These are phyloP conservation scores for Hyphantria cunea DNA, from an alignment of 1,140 invertebrate genomes.

Conservation along the genomic window DNA sequence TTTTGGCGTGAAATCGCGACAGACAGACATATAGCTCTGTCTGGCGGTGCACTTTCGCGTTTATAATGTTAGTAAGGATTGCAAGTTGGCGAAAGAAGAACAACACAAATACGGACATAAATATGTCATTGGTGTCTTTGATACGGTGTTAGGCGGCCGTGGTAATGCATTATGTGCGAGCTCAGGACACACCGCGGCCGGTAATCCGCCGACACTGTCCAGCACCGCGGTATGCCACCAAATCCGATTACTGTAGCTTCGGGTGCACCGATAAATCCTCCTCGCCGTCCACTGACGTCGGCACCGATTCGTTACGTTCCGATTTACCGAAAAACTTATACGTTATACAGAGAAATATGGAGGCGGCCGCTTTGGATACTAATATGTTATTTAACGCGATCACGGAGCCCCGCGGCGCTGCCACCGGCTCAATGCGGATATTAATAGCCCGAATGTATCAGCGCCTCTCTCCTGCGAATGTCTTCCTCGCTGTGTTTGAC, in stretches of 20 bases:
- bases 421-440: conserved; percentile 67
- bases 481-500: conserved; percentile 44
- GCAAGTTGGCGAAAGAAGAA: too few species aligned
- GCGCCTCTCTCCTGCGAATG: conserved; percentile 49
- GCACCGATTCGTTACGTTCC: conserved; percentile 63
- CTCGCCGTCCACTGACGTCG: conserved; percentile 59
- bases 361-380: conserved; percentile 67
- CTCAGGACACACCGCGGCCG: not conserved
- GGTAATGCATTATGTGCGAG: conserved; percentile 1
- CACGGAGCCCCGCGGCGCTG: conserved; percentile 63
- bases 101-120: too few species aligned
- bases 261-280: conserved; percentile 70
- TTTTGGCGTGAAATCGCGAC: too few species aligned
- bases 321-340: conserved; percentile 69
- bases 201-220: not conserved
- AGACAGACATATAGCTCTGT: too few species aligned
- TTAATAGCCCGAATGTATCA: conserved; percentile 73
- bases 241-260: conserved; percentile 66
- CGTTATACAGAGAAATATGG: conserved; percentile 60
- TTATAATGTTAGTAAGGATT: too few species aligned
- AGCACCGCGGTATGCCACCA: conserved; percentile 36
- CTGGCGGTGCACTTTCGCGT: too few species aligned
- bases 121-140: not conserved
- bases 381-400: conserved; percentile 70
- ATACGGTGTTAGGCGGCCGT: not conserved